Percentiles rank a stretch among this genome's conserved stretches.
Evolutionary conservation across 2,888 invertebrate species (phyloP).

Genomic region (Lasioglossum figueresi): DNA sequence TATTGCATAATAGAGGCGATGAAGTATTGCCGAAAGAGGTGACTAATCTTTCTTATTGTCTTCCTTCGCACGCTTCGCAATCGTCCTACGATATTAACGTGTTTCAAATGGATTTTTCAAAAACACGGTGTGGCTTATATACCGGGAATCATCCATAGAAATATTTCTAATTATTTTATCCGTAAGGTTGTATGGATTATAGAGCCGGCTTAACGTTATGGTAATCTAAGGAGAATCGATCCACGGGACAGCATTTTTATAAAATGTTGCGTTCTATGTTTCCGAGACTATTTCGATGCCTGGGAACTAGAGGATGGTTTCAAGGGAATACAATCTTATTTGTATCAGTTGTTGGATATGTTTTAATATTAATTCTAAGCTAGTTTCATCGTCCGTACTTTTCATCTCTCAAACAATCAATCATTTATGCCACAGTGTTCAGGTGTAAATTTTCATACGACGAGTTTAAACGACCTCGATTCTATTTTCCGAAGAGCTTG

Average conservation of each 20-base stretch:
- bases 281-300: slow-evolving; percentile 28
- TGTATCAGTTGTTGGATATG: slow-evolving; percentile 36
- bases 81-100: slow-evolving; percentile 35
- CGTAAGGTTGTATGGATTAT: slow-evolving; percentile 41
- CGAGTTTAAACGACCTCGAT: slow-evolving; percentile 28
- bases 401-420: slow-evolving; percentile 26
- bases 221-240: slow-evolving; percentile 21
- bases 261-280: slow-evolving; percentile 37
- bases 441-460: slow-evolving; percentile 39
- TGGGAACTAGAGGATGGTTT: slow-evolving; percentile 10
- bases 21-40: slow-evolving; percentile 77
- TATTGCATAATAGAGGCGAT: slow-evolving; percentile 82
- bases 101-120: slow-evolving; percentile 47
- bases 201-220: slow-evolving; percentile 26
- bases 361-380: slow-evolving; percentile 45
- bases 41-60: slow-evolving; percentile 72
- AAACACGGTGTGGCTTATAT: slow-evolving; percentile 40
- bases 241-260: slow-evolving; percentile 42
- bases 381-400: slow-evolving; percentile 37
- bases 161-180: slow-evolving; percentile 50
- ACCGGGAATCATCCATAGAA: slow-evolving; percentile 45
- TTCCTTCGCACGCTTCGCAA: slow-evolving; percentile 59
- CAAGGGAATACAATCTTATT: slow-evolving; percentile 32
- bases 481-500: slow-evolving; percentile 24
- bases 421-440: slow-evolving; percentile 65